A percentile compares a stretch with the other conserved stretches of the same genome.
Evolutionary conservation across 2,888 invertebrate species (phyloP).

Genomic region (Rhingia campestris): DNA sequence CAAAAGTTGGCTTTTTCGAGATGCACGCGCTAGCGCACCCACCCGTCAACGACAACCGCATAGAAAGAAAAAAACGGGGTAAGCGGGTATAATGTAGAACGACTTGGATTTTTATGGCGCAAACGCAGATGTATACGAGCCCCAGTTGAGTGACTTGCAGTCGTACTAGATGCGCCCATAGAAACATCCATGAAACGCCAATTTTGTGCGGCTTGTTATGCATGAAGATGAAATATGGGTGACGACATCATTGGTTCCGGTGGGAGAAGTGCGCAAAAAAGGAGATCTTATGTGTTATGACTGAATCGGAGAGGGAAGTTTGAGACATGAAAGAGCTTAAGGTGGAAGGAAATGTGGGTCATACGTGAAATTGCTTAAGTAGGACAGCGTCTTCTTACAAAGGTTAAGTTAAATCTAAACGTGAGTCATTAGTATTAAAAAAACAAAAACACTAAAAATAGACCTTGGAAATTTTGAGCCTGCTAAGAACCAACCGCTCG

Average conservation of each 20-base stretch:
- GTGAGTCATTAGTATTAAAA: no score
- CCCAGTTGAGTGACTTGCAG: neutral
- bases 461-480: no score
- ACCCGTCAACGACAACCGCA: constrained; percentile 19
- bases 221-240: constrained; percentile 56
- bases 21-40: constrained; percentile 60
- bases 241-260: constrained; percentile 67
- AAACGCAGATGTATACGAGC: constrained; percentile 44
- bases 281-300: neutral
- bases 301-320: constrained; percentile 15
- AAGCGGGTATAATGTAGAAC: constrained; percentile 9
- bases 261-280: constrained; percentile 14
- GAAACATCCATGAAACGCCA: constrained; percentile 26
- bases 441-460: no score
- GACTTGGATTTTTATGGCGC: constrained; percentile 56
- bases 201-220: constrained; percentile 33
- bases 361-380: neutral
- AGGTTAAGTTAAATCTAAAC: no score
- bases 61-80: neutral
- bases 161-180: constrained; percentile 1
- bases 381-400: neutral
- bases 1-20: constrained; percentile 56
- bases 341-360: neutral
- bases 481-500: no score
- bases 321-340: neutral